Evolutionary conservation across 2,797 vertebrate genomes (phyloP).

Genomic region (Urosaurus nigricauda): DNA sequence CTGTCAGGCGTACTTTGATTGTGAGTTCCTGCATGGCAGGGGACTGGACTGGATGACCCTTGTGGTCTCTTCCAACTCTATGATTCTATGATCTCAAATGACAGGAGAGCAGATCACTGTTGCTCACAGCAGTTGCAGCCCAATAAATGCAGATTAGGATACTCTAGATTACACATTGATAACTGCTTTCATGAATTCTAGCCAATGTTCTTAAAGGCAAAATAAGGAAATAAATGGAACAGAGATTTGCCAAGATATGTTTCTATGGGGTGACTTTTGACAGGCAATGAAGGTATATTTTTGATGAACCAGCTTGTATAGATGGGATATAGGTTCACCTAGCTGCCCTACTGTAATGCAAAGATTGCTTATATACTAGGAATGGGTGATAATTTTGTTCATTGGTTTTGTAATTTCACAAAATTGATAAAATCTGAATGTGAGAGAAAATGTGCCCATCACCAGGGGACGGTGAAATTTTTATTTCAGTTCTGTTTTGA

Average conservation of each 20-base stretch:
- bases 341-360: not conserved
- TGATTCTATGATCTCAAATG: too few relatives aligned
- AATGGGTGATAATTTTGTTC: not conserved
- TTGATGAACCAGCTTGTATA: not conserved
- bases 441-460: not conserved
- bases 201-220: too few relatives aligned
- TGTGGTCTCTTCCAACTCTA: too few relatives aligned
- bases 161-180: too few relatives aligned
- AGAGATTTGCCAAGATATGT: not conserved
- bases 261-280: not conserved
- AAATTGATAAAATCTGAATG: not conserved
- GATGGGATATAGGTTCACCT: not conserved
- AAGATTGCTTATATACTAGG: not conserved
- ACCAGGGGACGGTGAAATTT: not conserved
- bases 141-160: too few relatives aligned
- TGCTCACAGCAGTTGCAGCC: too few relatives aligned
- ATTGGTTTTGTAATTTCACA: not conserved
- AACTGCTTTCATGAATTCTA: too few relatives aligned
- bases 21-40: too few relatives aligned
- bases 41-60: too few relatives aligned
- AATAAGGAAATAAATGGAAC: too few relatives aligned
- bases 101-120: too few relatives aligned
- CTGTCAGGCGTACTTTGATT: too few relatives aligned
- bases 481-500: not conserved
- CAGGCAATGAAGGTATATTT: not conserved